Base-by-base conservation (phyloP, 2,797 vertebrate species). In the Parauchenoglanis punctatus region DNA sequence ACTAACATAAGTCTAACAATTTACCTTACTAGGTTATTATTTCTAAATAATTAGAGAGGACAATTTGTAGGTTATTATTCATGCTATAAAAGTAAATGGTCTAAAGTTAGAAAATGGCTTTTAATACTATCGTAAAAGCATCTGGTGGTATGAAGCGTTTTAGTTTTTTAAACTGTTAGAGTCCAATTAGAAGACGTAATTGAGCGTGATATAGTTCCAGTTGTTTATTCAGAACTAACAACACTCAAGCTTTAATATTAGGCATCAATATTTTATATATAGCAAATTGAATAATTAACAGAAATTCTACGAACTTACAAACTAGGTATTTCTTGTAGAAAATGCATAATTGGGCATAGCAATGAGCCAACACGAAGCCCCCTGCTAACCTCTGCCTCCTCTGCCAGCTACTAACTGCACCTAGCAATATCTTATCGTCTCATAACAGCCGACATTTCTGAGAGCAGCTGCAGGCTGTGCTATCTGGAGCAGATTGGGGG, bases 401-500 rank as follows among this genome's bases (percentile, higher is more conserved):
- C 58, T n/a, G 23, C 59, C 81, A 67, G 81, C 40, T 82, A n/a
- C 23, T 82, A 84, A 72, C 82, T 58, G 49, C 49, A 58, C 28
- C 18, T 56, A 72, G 82, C 65, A 72, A 72, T 72, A 17, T 59
- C 58, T 73, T 81, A 87, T 70, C 87, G 28, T 86, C 82, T 65
- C 70, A 56, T 89, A 80, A 88, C 75, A 82, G 0, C 25, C 31
- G 56, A 56, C 68, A 59, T 81, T 82, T 44, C 54, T 67, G 18
- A 85, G 83, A 46, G 68, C 73, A 7, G 44, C 70, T 86, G 72
- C 56, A 81, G 80, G 80, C 75, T 63, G 77, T 56, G 77, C 77
- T 77, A 73, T 85, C 78, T 87, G 78, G 83, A 87, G 81, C 81
- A 77, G 67, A 68, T 70, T 82, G 67, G 52, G 10, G n/a, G 12